These are phyloP conservation scores for Atta colombica DNA, from an alignment of 1,140 invertebrate genomes.

Conservation along the genomic window DNA sequence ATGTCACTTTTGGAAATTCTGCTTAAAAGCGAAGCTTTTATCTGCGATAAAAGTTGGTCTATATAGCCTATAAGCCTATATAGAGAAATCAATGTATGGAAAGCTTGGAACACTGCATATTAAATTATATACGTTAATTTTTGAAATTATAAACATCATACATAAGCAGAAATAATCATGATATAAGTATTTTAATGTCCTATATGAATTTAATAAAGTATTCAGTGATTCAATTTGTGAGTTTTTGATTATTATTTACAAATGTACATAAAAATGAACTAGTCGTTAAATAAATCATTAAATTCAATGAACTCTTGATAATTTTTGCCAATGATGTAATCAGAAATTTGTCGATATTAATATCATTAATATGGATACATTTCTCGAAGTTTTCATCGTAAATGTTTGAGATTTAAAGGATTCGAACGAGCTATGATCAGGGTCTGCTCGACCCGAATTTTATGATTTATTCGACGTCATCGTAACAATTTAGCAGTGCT, in stretches of 20 bases:
- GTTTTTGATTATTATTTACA: neutral
- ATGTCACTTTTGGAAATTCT: neutral
- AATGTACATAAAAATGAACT: neutral
- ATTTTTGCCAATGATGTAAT: neutral
- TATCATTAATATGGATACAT: neutral
- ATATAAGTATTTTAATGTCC: neutral
- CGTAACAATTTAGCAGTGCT: neutral
- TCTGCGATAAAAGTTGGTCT: neutral
- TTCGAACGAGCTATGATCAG: neutral
- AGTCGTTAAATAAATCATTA: neutral
- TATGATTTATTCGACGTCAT: slow-evolving; percentile 5
- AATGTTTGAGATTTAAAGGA: neutral
- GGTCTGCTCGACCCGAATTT: neutral
- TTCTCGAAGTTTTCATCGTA: neutral
- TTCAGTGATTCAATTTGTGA: neutral
- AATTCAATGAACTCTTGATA: neutral
- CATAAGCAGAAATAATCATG: neutral
- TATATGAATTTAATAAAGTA: neutral
- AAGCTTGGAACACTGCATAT: neutral
- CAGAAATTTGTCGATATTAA: neutral
- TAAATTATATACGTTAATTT: neutral
- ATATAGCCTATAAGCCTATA: too few relatives aligned
- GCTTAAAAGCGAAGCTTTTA: too few relatives aligned
- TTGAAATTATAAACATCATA: neutral
- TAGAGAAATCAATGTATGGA: neutral